Evolutionary conservation across 2,888 invertebrate genomes (phyloP).

Genomic region (Campoplex capitator): DNA sequence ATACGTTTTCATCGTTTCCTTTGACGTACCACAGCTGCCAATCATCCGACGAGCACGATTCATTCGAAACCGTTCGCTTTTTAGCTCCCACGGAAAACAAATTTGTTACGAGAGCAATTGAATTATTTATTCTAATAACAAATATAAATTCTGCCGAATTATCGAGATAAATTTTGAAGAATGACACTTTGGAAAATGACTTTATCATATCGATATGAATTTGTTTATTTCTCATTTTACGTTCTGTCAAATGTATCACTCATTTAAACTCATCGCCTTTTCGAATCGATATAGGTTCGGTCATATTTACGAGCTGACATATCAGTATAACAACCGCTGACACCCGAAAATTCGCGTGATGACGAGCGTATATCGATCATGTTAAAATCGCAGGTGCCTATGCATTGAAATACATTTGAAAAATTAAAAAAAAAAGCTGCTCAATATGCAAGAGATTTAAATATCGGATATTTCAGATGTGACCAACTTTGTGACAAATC

Average conservation of each 20-base stretch:
- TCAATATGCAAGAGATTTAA: neutral
- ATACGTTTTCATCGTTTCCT: constrained; percentile 1
- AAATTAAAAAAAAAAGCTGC: neutral
- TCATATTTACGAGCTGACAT: neutral
- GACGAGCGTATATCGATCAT: neutral
- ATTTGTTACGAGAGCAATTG: neutral
- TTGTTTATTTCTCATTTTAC: constrained; percentile 45
- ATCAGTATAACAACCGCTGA: neutral
- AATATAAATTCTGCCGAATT: too few species aligned
- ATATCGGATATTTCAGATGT: neutral
- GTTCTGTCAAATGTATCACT: neutral
- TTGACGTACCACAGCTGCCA: neutral
- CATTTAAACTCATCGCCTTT: constrained; percentile 2
- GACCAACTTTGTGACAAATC: neutral
- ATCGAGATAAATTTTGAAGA: too few species aligned
- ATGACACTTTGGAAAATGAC: constrained; percentile 31
- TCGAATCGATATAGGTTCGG: neutral
- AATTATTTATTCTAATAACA: neutral
- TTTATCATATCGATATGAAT: constrained; percentile 42
- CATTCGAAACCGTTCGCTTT: neutral
- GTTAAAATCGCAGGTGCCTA: neutral
- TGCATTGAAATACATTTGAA: neutral
- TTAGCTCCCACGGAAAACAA: neutral
- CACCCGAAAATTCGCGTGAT: neutral
- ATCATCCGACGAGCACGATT: neutral